Evolutionary conservation across 2,113 vertebrate species (phyloP).

Genomic region (Chamaetylas fuelleborni): DNA sequence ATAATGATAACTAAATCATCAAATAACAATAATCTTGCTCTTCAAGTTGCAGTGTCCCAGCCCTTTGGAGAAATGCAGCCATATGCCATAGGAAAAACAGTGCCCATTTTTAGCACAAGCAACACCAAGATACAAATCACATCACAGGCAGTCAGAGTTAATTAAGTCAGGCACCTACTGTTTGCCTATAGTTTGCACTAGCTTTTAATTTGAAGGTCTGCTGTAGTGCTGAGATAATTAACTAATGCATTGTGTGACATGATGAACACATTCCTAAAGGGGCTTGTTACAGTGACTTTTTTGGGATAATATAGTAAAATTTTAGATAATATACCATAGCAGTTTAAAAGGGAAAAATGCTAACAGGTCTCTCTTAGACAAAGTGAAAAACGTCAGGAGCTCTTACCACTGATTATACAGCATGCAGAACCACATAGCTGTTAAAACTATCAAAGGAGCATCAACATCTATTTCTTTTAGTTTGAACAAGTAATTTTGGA

Average conservation of each 20-base stretch:
- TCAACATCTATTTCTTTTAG: not conserved
- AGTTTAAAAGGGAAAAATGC: not conserved
- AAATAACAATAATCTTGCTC: not conserved
- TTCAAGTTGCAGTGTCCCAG: not conserved
- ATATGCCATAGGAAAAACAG: not conserved
- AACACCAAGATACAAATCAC: not conserved
- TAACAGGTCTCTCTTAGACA: not conserved
- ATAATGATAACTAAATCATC: not conserved
- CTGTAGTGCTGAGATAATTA: not conserved
- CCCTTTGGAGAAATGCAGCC: conserved; percentile 12
- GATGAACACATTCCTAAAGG: not conserved
- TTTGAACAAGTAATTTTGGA: not conserved
- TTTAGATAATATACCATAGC: not conserved
- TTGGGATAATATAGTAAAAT: not conserved
- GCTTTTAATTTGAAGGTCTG: conserved; percentile 30
- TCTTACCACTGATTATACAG: not conserved
- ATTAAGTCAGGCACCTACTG: conserved; percentile 54
- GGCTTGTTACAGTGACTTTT: not conserved
- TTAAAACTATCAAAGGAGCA: not conserved
- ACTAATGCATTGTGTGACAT: not conserved
- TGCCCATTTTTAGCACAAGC: not conserved
- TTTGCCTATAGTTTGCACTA: conserved; percentile 10
- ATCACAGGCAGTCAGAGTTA: conserved; percentile 37
- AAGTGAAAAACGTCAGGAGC: not conserved
- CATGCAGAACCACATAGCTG: not conserved